These are phyloP conservation scores for Stigmatopora argus DNA, from an alignment of 2,113 vertebrate genomes.

Conservation along the genomic window DNA sequence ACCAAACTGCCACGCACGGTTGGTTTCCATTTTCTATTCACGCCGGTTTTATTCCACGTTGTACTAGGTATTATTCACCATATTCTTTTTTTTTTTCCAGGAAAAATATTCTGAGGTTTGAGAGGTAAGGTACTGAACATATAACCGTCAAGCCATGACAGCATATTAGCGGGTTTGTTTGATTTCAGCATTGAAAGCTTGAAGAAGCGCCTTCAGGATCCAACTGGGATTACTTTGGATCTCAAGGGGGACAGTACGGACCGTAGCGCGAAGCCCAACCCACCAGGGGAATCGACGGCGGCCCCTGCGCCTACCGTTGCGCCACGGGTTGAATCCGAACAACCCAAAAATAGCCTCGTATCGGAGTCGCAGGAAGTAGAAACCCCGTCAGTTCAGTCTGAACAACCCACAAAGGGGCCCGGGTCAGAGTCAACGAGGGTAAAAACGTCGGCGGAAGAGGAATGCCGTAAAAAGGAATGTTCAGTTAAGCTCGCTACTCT, in stretches of 20 bases:
- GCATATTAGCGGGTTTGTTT: neutral
- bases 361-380: neutral
- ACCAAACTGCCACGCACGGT: neutral
- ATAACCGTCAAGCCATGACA: neutral
- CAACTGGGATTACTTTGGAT: fast-evolving
- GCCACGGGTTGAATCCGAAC: neutral
- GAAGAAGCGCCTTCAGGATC: slow-evolving; percentile 12
- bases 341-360: too few relatives aligned
- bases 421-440: neutral
- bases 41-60: too few relatives aligned
- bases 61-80: neutral
- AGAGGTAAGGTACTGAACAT: slow-evolving; percentile 22
- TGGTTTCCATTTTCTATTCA: neutral
- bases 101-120: slow-evolving; percentile 6
- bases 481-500: neutral
- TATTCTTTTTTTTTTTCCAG: slow-evolving; percentile 6
- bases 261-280: fast-evolving
- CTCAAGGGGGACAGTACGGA: neutral
- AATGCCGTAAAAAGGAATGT: neutral
- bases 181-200: slow-evolving; percentile 29
- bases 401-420: neutral
- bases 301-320: too few relatives aligned
- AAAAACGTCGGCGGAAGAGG: neutral
- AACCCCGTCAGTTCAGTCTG: too few relatives aligned
- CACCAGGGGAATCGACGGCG: neutral